Conservation (phyloP, 2,113 vertebrate species). For the Abramis brama region DNA sequence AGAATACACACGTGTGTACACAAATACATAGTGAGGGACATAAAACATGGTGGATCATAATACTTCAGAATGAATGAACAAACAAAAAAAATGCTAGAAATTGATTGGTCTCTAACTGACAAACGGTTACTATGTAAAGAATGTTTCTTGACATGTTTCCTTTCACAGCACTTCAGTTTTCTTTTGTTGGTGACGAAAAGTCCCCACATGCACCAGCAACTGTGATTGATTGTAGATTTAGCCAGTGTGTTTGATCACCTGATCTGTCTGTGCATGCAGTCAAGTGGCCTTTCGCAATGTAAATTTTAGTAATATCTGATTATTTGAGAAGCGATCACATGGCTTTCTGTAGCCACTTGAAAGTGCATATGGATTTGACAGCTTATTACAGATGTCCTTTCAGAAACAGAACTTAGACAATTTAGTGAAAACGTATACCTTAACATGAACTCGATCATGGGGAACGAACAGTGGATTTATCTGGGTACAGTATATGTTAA, state of each 20-base stretch:
- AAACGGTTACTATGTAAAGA: constrained; percentile 2
- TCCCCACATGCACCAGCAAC: constrained; percentile 19
- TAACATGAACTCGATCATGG: neutral
- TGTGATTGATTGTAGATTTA: constrained; percentile 13
- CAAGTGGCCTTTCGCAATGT: neutral
- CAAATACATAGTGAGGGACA: constrained; percentile 68
- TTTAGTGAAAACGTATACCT: neutral
- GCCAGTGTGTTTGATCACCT: neutral
- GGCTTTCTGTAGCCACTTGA: constrained; percentile 42
- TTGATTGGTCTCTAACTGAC: constrained; percentile 40
- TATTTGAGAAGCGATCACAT: constrained; percentile 26
- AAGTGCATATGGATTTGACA: constrained; percentile 34
- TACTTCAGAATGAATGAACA: constrained; percentile 52
- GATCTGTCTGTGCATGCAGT: constrained; percentile 30
- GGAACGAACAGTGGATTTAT: neutral
- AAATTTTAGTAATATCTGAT: constrained; percentile 49
- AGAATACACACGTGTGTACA: constrained; percentile 70
- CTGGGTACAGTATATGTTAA: neutral
- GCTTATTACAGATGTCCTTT: neutral
- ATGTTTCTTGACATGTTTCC: constrained; percentile 26
- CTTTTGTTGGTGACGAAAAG: constrained; percentile 21
- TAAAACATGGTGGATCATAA: constrained; percentile 66
- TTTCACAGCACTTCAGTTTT: constrained; percentile 45
- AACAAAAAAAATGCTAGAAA: constrained; percentile 39
- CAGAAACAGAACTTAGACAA: neutral